These are phyloP conservation scores for Prunella himalayana DNA, from an alignment of 2,113 vertebrate genomes.

Conservation along the genomic window DNA sequence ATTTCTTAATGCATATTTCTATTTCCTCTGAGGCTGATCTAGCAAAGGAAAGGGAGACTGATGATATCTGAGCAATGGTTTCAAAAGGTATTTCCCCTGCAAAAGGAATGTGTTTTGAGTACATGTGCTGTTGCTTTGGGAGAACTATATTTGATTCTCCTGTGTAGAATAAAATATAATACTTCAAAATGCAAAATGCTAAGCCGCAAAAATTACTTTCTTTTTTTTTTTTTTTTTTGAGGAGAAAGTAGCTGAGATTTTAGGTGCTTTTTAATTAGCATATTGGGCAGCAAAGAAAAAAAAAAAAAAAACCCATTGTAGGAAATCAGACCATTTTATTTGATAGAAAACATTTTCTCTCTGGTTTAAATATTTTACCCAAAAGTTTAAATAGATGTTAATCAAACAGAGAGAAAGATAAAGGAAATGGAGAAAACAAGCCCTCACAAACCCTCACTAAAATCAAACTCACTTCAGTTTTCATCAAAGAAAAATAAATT, in stretches of 20 bases:
- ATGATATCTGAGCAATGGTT: neutral
- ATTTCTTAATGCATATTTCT: neutral
- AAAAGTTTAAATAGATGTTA: neutral
- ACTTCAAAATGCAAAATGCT: neutral
- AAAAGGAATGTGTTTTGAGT: neutral
- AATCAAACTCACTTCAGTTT: neutral
- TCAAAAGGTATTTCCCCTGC: neutral
- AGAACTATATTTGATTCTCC: neutral
- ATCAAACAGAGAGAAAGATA: neutral
- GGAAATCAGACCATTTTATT: neutral
- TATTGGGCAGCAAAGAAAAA: neutral
- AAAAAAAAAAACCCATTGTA: fast-evolving
- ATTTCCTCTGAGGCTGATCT: neutral
- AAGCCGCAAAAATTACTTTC: neutral
- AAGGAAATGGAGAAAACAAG: neutral
- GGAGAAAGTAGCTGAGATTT: neutral
- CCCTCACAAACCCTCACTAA: neutral
- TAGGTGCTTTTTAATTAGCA: neutral
- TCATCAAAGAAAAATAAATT: neutral
- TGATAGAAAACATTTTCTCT: neutral
- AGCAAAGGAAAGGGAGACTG: neutral
- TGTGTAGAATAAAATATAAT: neutral
- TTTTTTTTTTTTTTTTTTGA: neutral
- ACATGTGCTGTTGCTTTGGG: neutral
- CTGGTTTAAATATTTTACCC: neutral